Conservation (phyloP, 2,797 vertebrate species). For the Phataginus tetradactyla region DNA sequence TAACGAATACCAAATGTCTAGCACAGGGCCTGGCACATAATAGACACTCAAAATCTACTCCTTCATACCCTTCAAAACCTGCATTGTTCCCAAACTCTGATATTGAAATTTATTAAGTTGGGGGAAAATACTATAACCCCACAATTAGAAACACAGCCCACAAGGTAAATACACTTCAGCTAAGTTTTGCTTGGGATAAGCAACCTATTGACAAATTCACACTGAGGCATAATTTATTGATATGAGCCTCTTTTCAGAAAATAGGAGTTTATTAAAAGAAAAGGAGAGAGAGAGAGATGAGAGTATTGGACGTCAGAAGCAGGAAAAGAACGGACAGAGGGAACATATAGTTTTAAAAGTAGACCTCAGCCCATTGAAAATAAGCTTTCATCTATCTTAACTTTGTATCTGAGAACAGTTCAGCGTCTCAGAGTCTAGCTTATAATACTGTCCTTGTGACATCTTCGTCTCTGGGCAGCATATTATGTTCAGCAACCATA, state of each 20-base stretch:
- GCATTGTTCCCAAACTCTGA: neutral
- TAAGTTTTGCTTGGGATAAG: neutral
- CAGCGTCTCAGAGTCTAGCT: neutral
- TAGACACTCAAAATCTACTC: neutral
- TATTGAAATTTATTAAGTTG: neutral
- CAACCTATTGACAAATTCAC: neutral
- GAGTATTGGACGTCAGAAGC: neutral
- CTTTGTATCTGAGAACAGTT: neutral
- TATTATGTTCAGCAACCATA: neutral
- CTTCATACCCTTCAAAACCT: neutral
- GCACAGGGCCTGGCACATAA: neutral
- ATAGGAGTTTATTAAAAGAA: neutral
- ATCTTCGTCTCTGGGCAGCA: neutral
- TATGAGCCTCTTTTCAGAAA: slow-evolving; percentile 33
- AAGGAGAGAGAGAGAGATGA: neutral
- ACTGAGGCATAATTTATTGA: neutral
- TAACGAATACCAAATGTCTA: neutral
- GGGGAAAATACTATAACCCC: neutral
- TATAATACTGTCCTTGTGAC: neutral
- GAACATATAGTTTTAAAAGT: neutral
- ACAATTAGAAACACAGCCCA: neutral
- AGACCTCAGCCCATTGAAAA: neutral
- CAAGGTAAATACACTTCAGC: neutral
- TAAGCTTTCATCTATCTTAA: neutral
- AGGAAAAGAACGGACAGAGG: neutral